Evolutionary conservation across 2,797 vertebrate genomes (phyloP), one percentile per base, ranked within the genome.

Genomic region (Odontamblyopus lacepedii): DNA sequence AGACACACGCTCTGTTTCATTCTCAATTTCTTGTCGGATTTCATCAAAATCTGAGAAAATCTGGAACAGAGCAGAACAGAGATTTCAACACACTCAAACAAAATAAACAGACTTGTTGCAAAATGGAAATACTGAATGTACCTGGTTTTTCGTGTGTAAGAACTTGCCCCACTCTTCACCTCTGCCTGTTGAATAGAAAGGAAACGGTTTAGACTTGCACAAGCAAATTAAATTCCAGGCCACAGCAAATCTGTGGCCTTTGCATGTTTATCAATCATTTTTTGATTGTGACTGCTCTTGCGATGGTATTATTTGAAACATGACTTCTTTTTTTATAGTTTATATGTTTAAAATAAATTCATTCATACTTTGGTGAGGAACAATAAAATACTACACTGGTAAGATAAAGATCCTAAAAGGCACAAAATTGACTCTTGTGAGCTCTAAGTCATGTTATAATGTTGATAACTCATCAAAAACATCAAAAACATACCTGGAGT

Each of bases 11-110:
- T 98, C 97, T 0, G 98, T 99, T 94, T 99, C 98, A 82, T 79
- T 95, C 93, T 98, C 97, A 80, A 99, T 99, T 94, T 99, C 98
- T 92, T 98, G 97, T 70, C 97, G 95, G 91, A 99, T 99, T 95
- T 99, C 97, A 87, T 97, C 95, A 86, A 99, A 99, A 89, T 99
- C 97, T 75, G 96, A 93, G 86, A 95, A 99, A 76, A 99, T 93
- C 98, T 99, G 87, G 73, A 65, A 64, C 75, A 56, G 50, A 27
- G 27, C 3, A 30, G 6, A 3, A 38, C 5, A 35, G 7, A 3
- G 66, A 26, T 2, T 70, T 11, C 27, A 57, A 19, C 6, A 70
- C 12, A 16, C 4, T 6, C 6, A 5, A 4, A 51, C 0, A 9
- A 38, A 27, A 2, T 2, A 62, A 38, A 29, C 27, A 15, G 19